phyloP scores from a whole-genome alignment of 2,113 vertebrate genomes.

The Carlito syrichta region DNA sequence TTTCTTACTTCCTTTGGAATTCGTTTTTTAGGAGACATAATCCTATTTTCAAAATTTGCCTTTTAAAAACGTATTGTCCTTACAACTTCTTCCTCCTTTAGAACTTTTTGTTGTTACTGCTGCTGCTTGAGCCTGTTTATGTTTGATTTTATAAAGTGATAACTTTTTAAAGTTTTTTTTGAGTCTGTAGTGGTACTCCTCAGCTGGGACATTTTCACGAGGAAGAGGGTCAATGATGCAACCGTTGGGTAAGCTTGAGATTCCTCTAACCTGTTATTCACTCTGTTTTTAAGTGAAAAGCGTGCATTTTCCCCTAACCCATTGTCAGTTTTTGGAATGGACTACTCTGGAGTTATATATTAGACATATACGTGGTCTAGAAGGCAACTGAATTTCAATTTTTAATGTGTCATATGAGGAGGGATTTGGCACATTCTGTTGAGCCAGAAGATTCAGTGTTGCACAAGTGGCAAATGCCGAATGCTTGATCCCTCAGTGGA shows the following conservation, averaged over 20 bases:
- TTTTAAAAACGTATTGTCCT: not conserved
- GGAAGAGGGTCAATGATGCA: not conserved
- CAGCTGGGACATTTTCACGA: not conserved
- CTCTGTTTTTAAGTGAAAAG: not conserved
- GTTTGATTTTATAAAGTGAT: not conserved
- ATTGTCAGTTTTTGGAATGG: not conserved
- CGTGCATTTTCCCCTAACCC: not conserved
- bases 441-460: not conserved
- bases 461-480: not conserved
- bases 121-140: not conserved
- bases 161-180: not conserved
- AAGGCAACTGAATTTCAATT: constrained; percentile 29
- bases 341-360: not conserved
- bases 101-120: not conserved
- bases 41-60: not conserved
- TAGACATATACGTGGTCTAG: not conserved
- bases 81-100: not conserved
- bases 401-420: constrained; percentile 18
- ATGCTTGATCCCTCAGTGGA: not conserved
- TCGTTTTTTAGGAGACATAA: constrained; percentile 4
- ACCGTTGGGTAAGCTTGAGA: not conserved
- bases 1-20: not conserved
- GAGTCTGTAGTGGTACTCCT: not conserved
- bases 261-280: not conserved
- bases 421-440: not conserved